Evolutionary conservation across 2,797 vertebrate species (phyloP), one percentile per base, ranked within the genome.

Genomic region (Coreius guichenoti): DNA sequence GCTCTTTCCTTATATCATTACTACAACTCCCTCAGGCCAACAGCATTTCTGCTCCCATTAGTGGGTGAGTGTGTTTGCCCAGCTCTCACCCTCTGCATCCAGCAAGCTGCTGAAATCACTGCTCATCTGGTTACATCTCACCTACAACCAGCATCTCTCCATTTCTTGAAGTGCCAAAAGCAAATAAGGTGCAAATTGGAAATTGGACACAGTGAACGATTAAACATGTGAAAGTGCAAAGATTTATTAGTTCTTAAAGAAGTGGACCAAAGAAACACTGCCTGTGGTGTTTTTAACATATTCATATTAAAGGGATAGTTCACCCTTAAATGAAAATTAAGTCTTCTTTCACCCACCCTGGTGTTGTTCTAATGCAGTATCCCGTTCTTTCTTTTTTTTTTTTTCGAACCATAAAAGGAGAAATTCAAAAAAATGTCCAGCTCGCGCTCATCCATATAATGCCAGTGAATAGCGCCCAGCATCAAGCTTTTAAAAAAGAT

Each of bases 1-100:
- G 39, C 84, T 26, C 82, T 89, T 54, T 36, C 81, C 89, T 81
- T 90, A 68, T 79, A 81, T 89, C 82, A 89, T 87, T 89, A 83
- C 86, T 81, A 68, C 56, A 81, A 26, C 80, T 87, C 65, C 88
- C 85, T 70, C 56, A 85, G 88, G 84, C 90, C 88, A 89, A 80
- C 78, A 82, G 58, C 56, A 82, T 31, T 84, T 85, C 49, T 67
- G 36, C n/a, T 77, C 45, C 54, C 31, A 78, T 75, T 86, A 86
- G 65, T 56, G 26, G n/a, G 61, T 39, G 31, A 67, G 73, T 29
- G 58, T 12, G 73, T 7, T 73, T 39, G 73, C 70, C 75, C 31
- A 61, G 82, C 70, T 84, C 29, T 29, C 69, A 23, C 78, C 73
- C 70, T 81, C 75, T 5, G 67, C 47, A 19, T 72, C 31, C 86